These are phyloP conservation scores for Deilephila porcellus DNA, from an alignment of 2,888 invertebrate genomes.

Conservation along the genomic window DNA sequence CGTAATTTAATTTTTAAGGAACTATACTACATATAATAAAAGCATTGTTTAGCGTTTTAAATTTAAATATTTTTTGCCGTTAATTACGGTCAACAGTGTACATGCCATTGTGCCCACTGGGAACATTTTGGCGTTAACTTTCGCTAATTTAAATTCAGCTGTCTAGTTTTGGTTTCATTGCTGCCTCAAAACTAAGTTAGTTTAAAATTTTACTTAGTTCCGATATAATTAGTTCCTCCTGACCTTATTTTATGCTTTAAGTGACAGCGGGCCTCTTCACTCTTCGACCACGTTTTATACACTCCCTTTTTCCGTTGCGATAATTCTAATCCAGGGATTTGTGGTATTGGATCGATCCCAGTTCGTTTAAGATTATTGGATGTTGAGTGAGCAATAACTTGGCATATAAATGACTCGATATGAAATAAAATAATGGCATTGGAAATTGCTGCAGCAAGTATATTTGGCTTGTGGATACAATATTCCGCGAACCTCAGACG, in stretches of 20 bases:
- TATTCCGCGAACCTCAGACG: no score
- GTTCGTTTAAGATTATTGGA: background rate
- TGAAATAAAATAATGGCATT: no score
- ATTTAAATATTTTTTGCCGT: background rate
- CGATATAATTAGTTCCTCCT: slow-evolving; percentile 18
- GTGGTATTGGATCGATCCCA: background rate
- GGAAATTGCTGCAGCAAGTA: no score
- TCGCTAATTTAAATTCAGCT: slow-evolving; percentile 34
- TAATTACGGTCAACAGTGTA: background rate
- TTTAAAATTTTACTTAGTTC: slow-evolving; percentile 30
- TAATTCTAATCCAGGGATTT: background rate
- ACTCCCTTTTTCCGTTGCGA: background rate
- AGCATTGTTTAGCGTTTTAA: background rate
- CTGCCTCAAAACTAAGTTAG: slow-evolving; percentile 31
- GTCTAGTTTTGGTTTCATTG: slow-evolving; percentile 34
- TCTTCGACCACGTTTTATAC: background rate
- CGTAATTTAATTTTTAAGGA: no score
- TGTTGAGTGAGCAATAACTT: background rate
- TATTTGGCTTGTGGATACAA: no score
- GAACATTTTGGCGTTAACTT: slow-evolving; percentile 34
- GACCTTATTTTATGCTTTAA: background rate
- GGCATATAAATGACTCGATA: no score
- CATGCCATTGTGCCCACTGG: slow-evolving; percentile 15
- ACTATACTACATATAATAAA: no score
- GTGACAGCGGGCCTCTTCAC: background rate